Conservation (phyloP, 2,888 invertebrate species). For the Hololepta plana region DNA sequence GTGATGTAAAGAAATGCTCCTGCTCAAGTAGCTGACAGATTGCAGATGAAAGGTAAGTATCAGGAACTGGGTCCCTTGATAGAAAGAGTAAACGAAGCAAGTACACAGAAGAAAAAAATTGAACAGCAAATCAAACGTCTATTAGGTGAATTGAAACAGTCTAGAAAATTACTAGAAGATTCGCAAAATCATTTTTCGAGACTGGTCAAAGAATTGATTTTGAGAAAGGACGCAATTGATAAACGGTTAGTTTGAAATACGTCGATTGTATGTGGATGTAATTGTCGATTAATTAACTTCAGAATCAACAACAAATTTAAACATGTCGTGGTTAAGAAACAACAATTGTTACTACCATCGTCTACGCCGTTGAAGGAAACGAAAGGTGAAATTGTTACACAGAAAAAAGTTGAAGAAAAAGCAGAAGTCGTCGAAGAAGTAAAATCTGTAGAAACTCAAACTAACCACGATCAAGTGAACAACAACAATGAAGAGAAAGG, state of each 20-base stretch:
- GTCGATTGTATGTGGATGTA: too few species aligned
- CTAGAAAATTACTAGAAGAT: conserved; percentile 16
- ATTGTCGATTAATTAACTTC: too few species aligned
- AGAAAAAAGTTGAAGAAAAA: too few species aligned
- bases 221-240: conserved; percentile 20
- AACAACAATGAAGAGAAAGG: too few species aligned
- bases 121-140: conserved; percentile 20
- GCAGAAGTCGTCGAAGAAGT: too few species aligned
- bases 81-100: conserved; percentile 20
- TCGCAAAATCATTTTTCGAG: conserved; percentile 18
- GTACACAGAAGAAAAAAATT: conserved; percentile 19
- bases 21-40: conserved; percentile 16
- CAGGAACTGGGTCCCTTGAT: conserved; percentile 21
- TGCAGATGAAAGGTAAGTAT: conserved; percentile 28
- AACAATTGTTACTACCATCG: too few species aligned
- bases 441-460: too few species aligned
- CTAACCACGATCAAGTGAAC: too few species aligned
- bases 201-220: conserved; percentile 18
- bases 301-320: too few species aligned
- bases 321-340: too few species aligned
- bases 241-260: conserved; percentile 20
- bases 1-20: conserved; percentile 7
- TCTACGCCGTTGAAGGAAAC: too few species aligned
- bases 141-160: conserved; percentile 18
- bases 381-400: too few species aligned